Conservation (phyloP, 2,113 vertebrate species). For the Hippocampus mohnikei region DNA sequence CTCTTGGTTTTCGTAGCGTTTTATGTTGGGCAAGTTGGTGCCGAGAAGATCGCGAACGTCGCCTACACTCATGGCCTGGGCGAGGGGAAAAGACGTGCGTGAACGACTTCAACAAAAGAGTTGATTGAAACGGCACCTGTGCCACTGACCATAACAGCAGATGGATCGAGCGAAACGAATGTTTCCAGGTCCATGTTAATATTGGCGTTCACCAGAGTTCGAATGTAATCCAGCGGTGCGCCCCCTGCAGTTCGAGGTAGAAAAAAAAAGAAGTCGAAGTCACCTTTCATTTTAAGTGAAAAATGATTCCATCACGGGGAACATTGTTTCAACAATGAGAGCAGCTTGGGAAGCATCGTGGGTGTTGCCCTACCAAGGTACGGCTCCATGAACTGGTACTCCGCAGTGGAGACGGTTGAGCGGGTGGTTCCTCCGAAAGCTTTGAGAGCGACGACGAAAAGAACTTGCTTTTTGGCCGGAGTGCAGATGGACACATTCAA, state of each 20-base stretch:
- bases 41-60: constrained; percentile 61
- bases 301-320: too few species aligned
- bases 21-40: constrained; percentile 45
- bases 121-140: neutral
- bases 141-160: constrained; percentile 56
- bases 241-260: constrained; percentile 46
- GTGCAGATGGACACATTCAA: constrained; percentile 66
- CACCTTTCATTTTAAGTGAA: neutral
- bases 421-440: constrained; percentile 51
- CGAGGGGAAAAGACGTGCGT: neutral
- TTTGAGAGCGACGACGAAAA: constrained; percentile 67
- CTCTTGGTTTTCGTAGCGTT: constrained; percentile 49
- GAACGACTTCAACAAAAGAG: neutral
- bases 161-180: constrained; percentile 47
- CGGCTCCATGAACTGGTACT: constrained; percentile 56
- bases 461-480: constrained; percentile 46
- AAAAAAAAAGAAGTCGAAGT: neutral
- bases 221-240: constrained; percentile 7
- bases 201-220: constrained; percentile 17
- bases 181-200: constrained; percentile 61
- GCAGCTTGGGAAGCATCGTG: neutral
- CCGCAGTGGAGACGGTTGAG: neutral
- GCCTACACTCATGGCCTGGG: constrained; percentile 50
- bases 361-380: constrained; percentile 70
- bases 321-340: too few species aligned